Conservation (phyloP, 2,797 vertebrate genomes). For the Echeneis naucrates region DNA sequence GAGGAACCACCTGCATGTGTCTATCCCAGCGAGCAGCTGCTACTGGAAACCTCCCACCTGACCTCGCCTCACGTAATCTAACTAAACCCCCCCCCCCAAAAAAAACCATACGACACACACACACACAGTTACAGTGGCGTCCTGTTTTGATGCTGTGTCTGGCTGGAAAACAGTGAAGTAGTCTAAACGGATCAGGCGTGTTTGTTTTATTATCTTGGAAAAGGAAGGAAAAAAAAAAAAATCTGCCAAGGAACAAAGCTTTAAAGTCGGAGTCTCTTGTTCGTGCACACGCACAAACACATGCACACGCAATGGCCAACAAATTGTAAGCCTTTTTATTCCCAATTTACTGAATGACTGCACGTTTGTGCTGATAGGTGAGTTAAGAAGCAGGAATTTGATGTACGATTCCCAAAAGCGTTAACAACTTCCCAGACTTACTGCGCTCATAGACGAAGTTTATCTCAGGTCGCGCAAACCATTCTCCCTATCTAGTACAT, state of each 20-base stretch:
- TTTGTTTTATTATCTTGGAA: conserved; percentile 61
- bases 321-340: background rate
- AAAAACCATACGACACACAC: conserved; percentile 1
- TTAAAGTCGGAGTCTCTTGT: conserved; percentile 33
- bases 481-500: background rate
- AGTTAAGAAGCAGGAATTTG: background rate
- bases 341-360: background rate
- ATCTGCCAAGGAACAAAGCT: conserved; percentile 56
- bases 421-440: background rate
- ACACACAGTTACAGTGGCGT: conserved; percentile 29
- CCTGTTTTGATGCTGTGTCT: conserved; percentile 64
- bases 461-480: background rate
- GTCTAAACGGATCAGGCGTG: conserved; percentile 51
- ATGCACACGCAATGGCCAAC: background rate
- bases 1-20: conserved; percentile 56
- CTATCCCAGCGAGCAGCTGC: conserved; percentile 59
- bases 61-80: conserved; percentile 23
- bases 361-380: background rate
- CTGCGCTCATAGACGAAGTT: background rate
- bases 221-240: conserved; percentile 47
- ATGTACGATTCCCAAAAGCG: conserved; percentile 3
- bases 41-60: conserved; percentile 45
- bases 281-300: background rate
- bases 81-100: background rate
- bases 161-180: conserved; percentile 56